phyloP scores from a whole-genome alignment of 2,888 invertebrate genomes.

The Cancer borealis region DNA sequence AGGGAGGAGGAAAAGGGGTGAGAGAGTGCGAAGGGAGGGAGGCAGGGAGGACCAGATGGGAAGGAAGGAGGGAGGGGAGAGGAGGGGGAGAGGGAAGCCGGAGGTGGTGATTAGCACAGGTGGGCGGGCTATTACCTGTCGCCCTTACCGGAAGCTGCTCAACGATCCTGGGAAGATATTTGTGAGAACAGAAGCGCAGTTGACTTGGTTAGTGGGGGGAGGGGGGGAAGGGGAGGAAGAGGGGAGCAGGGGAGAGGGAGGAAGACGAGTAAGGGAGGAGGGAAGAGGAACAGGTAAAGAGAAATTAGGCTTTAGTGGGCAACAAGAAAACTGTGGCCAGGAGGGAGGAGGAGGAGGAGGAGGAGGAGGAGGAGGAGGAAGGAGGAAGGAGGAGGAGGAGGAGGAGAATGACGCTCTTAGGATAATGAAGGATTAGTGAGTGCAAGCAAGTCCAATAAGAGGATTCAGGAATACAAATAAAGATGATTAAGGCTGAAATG shows the following conservation, averaged over 20 bases:
- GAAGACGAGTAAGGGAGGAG: not conserved
- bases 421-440: not conserved
- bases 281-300: not conserved
- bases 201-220: not conserved
- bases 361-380: not conserved
- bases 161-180: slow-evolving; percentile 45
- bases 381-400: not conserved
- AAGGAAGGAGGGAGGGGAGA: not conserved
- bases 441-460: slow-evolving; percentile 12
- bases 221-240: not conserved
- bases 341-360: not conserved
- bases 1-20: not conserved
- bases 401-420: not conserved
- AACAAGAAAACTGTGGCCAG: not conserved
- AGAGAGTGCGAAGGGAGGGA: not conserved
- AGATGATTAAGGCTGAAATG: not conserved
- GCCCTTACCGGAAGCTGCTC: slow-evolving; percentile 30
- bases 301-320: not conserved
- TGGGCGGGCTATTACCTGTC: slow-evolving; percentile 45
- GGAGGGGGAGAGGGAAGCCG: slow-evolving; percentile 6
- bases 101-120: slow-evolving; percentile 43
- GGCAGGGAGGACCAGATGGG: not conserved
- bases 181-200: slow-evolving; percentile 33
- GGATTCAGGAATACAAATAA: not conserved
- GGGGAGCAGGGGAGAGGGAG: not conserved